phyloP scores from a whole-genome alignment of 1,140 invertebrate genomes.

The Steinernema khuongi region DNA sequence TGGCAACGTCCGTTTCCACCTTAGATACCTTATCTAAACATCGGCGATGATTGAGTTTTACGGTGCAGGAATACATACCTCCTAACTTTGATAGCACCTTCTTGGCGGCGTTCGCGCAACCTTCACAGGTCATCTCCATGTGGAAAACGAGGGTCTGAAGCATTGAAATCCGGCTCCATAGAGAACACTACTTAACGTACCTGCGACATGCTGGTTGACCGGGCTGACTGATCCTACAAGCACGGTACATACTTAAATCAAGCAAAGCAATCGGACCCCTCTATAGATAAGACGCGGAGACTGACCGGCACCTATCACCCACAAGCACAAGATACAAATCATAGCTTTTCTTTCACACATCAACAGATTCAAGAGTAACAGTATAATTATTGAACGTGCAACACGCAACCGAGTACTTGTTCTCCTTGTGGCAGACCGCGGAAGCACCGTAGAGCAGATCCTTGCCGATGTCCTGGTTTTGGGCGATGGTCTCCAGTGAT shows the following conservation, averaged over 20 bases:
- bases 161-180: no score
- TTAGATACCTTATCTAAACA: conserved; percentile 44
- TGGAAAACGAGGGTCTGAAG: conserved; percentile 51
- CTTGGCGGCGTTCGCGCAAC: conserved; percentile 58
- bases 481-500: not conserved
- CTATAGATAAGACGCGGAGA: not conserved
- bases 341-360: conserved; percentile 23
- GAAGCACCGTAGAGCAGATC: conserved; percentile 31
- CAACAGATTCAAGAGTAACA: conserved; percentile 6
- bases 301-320: not conserved
- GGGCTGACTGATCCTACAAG: no score
- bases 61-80: conserved; percentile 23
- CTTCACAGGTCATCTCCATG: conserved; percentile 61
- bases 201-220: no score
- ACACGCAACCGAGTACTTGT: conserved; percentile 11
- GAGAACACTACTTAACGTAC: no score
- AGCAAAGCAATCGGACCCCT: not conserved
- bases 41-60: not conserved
- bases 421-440: conserved; percentile 18
- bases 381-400: conserved; percentile 36
- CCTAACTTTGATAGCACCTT: conserved; percentile 57
- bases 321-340: not conserved
- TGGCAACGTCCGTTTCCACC: conserved; percentile 48
- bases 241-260: no score
- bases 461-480: conserved; percentile 31